Evolutionary conservation across 2,888 invertebrate species (phyloP), one percentile per base, ranked within the genome.

Genomic region (Dioctria linearis): DNA sequence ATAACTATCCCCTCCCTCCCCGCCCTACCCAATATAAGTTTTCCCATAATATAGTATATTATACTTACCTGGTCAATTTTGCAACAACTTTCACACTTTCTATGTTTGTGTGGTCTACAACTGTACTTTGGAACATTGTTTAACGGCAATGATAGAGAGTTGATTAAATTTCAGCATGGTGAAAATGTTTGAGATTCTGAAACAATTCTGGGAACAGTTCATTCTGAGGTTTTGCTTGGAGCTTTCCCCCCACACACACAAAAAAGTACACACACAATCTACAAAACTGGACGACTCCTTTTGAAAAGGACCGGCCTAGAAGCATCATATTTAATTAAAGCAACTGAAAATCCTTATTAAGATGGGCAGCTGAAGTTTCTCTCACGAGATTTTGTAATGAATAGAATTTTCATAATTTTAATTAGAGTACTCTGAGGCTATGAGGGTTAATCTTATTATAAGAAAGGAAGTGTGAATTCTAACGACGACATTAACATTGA

Each of bases 281-380:
- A 25, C 25, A 25, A 51, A 51, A 40, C 51, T 40, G 71, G 71
- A 71, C 71, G 46, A 46, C 69, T 71, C 25, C 25, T 25, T 25
- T 71, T 71, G 37, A 51, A 51, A 39, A 71, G 54, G 54, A 37
- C 40, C 54, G 9, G 75, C 43, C 75, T 61, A 75, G 75, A 4
- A 75, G 61, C 75, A 59, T 75, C 75, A 61, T 75, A 75, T 75
- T 75, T 75, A 75, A 75, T 75, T 75, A 75, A 75, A 75, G 75
- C 75, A 75, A 75, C 42, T 75, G 75, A 75, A 25, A 75, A 75
- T 75, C 75, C 75, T 75, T 75, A 75, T 75, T 75, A 75, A 75
- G 75, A 75, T 75, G 59, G 61, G 75, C 75, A 75, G 75, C 75
- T 75, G 75, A 75, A 75, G 59, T 75, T 75, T 75, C 75, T 75